Conservation (phyloP, 2,888 invertebrate species). For the Blomia tropicalis region DNA sequence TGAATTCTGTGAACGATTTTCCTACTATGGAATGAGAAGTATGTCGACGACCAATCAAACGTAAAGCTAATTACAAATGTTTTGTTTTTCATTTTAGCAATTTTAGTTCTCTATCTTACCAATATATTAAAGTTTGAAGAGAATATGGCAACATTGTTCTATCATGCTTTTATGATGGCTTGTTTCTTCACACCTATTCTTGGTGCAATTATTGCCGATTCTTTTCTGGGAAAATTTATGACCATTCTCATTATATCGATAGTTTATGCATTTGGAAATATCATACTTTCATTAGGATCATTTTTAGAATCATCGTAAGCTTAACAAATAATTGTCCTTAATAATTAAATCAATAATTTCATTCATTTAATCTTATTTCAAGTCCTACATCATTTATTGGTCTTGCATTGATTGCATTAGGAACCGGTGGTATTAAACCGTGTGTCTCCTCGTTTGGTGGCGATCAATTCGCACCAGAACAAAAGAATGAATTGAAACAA, state of each 20-base stretch:
- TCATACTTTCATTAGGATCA: constrained; percentile 49
- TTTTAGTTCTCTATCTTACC: constrained; percentile 70
- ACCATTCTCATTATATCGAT: constrained; percentile 77
- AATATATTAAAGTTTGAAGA: constrained; percentile 56
- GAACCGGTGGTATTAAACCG: constrained; percentile 88
- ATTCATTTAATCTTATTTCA: background rate
- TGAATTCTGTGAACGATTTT: constrained; percentile 95
- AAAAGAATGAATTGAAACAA: constrained; percentile 60
- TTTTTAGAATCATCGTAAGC: constrained; percentile 33
- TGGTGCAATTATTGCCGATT: constrained; percentile 86
- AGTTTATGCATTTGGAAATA: constrained; percentile 64
- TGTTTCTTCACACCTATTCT: constrained; percentile 74
- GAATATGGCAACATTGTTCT: constrained; percentile 63
- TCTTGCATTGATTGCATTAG: constrained; percentile 59
- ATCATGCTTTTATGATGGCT: constrained; percentile 72
- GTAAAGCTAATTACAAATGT: background rate
- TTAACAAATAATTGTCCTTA: background rate
- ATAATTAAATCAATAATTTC: background rate
- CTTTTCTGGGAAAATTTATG: constrained; percentile 66
- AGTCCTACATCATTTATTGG: constrained; percentile 47
- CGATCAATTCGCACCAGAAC: constrained; percentile 69
- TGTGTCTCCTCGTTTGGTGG: constrained; percentile 90
- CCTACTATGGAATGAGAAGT: constrained; percentile 93
- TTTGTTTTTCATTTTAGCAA: constrained; percentile 47
- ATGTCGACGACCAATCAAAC: constrained; percentile 36